Base-by-base conservation (phyloP, 37 sponge, comb jelly and placozoan genomes). In the Crambe crambe region DNA sequence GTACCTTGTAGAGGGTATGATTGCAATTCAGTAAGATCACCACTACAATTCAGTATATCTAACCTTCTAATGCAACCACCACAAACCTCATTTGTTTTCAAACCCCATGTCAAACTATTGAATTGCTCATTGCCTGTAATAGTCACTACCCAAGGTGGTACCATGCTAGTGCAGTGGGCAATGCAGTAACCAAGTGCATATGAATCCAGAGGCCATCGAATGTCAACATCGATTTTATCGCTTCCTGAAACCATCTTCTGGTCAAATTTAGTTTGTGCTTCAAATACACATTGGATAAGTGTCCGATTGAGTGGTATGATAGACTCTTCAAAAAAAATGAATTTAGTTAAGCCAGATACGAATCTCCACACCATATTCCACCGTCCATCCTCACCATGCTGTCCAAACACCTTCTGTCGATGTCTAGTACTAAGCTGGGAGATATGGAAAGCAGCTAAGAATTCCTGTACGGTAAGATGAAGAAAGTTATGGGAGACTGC, bases 381-480 rank as follows among this genome's bases (percentile, higher is more conserved):
- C 31, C 58, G 60, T 30, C 23, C 27, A 22, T 70, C 68, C 9
- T 35, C 30, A 18, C 31, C 38, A 68, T 36, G 8, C 57, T 57
- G 59, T 72, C 39, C 32, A 72, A 72, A 43, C 41, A 81, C 4
- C 27, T 72, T 61, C 22, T 21, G 30, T 72, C 56, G 61, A 25
- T 35, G 25, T 18, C 27, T 22, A 72, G 62, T 42, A 29, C 54
- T 42, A 15, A 70, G 62, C 40, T 25, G 42, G 23, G 40, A 84
- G 21, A 84, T 34, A 42, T 68, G 68, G 35, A 54, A 76, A 37
- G 85, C 85, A 38, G 85, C 85, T 41, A 84, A 58, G 40, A 79
- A 86, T 65, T 86, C 86, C 30, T 86, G 80, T 31, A 86, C 36
- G 36, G 86, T 79, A 25, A 79, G 68, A 61, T 86, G 80, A 56